Percentiles rank a stretch among this genome's conserved stretches.
Evolutionary conservation across 1,140 invertebrate genomes (phyloP).

Genomic region (Cherax destructor): DNA sequence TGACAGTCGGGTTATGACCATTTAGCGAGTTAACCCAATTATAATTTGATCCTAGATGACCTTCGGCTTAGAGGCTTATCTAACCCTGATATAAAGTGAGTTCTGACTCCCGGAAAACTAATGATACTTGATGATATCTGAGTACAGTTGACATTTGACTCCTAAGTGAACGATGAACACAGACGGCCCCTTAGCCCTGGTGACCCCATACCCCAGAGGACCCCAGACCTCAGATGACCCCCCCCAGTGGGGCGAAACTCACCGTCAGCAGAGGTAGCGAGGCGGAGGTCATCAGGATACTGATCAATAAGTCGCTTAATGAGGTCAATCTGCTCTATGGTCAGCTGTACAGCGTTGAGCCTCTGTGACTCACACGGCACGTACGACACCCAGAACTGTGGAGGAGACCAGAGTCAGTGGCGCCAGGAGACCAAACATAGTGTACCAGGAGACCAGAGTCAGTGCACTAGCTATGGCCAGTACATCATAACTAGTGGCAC

Average conservation of each 20-base stretch:
- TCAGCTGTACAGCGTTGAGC: slow-evolving; percentile 40
- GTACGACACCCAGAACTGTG: slow-evolving; percentile 45
- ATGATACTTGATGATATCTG: too few relatives aligned
- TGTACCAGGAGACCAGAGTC: not conserved
- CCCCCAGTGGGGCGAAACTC: not conserved
- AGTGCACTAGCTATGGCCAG: not conserved
- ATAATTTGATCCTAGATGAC: too few relatives aligned
- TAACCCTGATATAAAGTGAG: too few relatives aligned
- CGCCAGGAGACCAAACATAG: not conserved
- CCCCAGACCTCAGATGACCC: not conserved
- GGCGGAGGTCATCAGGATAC: slow-evolving; percentile 42
- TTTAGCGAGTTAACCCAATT: too few relatives aligned
- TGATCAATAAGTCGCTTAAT: slow-evolving; percentile 43
- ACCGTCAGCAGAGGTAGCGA: slow-evolving; percentile 43
- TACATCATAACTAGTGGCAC: not conserved
- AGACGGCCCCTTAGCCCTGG: not conserved
- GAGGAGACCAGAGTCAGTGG: not conserved
- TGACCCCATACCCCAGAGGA: not conserved
- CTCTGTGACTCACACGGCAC: slow-evolving; percentile 43
- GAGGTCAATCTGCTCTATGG: slow-evolving; percentile 51
- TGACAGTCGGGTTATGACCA: too few relatives aligned
- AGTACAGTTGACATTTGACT: not conserved
- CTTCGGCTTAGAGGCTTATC: too few relatives aligned
- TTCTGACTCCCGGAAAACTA: too few relatives aligned
- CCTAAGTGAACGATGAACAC: not conserved